Evolutionary conservation across 2,113 vertebrate species (phyloP).

Genomic region (Pygoscelis antarcticus): DNA sequence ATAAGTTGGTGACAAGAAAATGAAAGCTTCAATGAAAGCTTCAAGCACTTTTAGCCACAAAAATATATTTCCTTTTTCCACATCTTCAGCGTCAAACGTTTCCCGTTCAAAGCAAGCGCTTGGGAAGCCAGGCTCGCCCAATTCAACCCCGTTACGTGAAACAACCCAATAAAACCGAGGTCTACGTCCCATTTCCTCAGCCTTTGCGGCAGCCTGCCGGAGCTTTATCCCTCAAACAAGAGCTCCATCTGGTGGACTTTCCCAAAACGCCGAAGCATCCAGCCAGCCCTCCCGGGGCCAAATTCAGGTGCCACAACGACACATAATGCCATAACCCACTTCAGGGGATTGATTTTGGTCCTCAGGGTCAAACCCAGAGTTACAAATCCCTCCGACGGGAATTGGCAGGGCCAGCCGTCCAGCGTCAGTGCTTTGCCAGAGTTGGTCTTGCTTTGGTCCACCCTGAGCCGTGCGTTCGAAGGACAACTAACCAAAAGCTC

Average conservation of each 20-base stretch:
- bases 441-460: neutral
- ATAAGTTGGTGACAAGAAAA: neutral
- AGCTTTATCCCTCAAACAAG: conserved; percentile 62
- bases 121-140: neutral
- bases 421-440: neutral
- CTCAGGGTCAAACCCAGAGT: neutral
- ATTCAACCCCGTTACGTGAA: neutral
- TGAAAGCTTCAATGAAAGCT: neutral
- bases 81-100: neutral
- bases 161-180: neutral
- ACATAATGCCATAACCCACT: no score
- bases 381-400: neutral
- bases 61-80: neutral
- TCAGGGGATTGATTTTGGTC: neutral
- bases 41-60: neutral
- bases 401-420: fast-evolving
- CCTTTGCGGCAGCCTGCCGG: neutral
- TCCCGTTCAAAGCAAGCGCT: neutral
- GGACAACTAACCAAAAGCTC: neutral
- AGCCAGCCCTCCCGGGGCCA: neutral
- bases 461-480: neutral
- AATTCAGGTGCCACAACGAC: fast-evolving
- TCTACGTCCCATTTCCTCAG: neutral
- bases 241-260: conserved; percentile 76
- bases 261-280: neutral